These are phyloP conservation scores for Oostethus manadensis DNA, from an alignment of 2,113 vertebrate species.

Conservation along the genomic window DNA sequence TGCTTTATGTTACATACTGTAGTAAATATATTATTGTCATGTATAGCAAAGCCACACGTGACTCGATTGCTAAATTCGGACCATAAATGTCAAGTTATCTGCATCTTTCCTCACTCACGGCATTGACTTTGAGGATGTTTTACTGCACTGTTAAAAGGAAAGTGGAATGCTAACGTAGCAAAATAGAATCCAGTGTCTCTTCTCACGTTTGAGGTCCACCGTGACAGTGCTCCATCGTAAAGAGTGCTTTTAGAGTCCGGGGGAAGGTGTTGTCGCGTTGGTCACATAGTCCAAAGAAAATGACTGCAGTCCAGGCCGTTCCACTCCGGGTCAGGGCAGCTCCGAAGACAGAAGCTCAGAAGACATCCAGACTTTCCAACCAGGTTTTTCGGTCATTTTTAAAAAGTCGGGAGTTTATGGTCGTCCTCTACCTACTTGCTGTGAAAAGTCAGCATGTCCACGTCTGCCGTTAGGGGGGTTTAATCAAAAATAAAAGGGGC, in stretches of 20 bases:
- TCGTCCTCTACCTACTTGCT: slow-evolving; percentile 11
- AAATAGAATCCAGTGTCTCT: slow-evolving; percentile 59
- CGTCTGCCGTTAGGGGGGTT: not conserved
- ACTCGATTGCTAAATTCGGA: slow-evolving; percentile 39
- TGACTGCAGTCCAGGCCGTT: slow-evolving; percentile 15
- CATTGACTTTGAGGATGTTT: slow-evolving; percentile 21
- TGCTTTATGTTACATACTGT: slow-evolving; percentile 55
- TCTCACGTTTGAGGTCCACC: not conserved
- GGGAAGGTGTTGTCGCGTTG: not conserved
- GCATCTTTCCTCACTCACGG: slow-evolving; percentile 18
- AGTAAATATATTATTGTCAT: slow-evolving; percentile 55
- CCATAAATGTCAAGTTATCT: slow-evolving; percentile 31
- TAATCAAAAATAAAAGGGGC: not conserved
- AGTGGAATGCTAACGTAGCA: slow-evolving; percentile 76
- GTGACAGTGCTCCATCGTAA: slow-evolving; percentile 22
- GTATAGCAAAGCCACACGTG: slow-evolving; percentile 47
- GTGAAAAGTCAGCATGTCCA: slow-evolving; percentile 8
- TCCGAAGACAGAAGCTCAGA: no score
- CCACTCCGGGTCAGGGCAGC: not conserved
- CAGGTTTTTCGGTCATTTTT: slow-evolving; percentile 21
- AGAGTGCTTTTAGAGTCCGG: slow-evolving; percentile 15
- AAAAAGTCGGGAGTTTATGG: not conserved
- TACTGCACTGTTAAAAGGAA: slow-evolving; percentile 40
- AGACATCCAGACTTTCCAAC: slow-evolving; percentile 10
- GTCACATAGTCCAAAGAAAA: slow-evolving; percentile 12